These are phyloP conservation scores for Glaucidium brasilianum DNA, from an alignment of 2,113 vertebrate genomes.

Conservation along the genomic window DNA sequence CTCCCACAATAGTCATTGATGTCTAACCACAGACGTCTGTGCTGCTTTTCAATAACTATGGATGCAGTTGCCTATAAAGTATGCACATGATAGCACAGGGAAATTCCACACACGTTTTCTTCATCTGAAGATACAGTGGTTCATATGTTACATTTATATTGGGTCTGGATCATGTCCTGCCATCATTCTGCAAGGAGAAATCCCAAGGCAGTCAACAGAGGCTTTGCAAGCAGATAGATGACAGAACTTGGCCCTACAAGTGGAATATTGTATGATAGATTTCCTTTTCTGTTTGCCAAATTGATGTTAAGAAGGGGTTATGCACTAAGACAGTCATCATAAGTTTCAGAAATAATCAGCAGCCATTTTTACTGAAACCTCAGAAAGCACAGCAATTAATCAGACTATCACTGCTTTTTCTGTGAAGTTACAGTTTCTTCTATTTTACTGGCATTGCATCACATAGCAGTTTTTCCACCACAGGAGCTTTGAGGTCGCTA, in stretches of 20 bases:
- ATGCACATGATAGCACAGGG: conserved; percentile 15
- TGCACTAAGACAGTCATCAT: conserved; percentile 45
- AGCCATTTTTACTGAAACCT: conserved; percentile 58
- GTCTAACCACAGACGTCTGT: conserved; percentile 59
- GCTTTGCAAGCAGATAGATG: conserved; percentile 52
- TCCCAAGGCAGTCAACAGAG: conserved; percentile 53
- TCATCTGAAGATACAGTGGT: conserved; percentile 54
- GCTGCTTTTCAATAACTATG: conserved; percentile 54
- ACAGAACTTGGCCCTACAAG: conserved; percentile 50
- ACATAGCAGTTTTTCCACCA: conserved; percentile 22
- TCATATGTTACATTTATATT: conserved; percentile 46
- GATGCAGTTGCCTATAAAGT: conserved; percentile 44
- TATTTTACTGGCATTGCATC: conserved; percentile 35
- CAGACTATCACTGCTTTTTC: conserved; percentile 47
- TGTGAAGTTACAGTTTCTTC: conserved; percentile 22
- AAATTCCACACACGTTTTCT: conserved; percentile 60
- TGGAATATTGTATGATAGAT: conserved; percentile 47
- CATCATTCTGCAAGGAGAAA: conserved; percentile 48
- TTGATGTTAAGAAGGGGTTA: conserved; percentile 47
- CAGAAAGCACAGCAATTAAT: conserved; percentile 54
- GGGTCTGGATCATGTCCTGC: conserved; percentile 50
- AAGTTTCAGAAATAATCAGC: conserved; percentile 57
- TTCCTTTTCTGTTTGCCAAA: conserved; percentile 44
- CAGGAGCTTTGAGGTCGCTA: neutral
- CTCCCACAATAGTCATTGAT: conserved; percentile 44